phyloP scores from a whole-genome alignment of 2,888 invertebrate species.

The Drosophila peninsularis region DNA sequence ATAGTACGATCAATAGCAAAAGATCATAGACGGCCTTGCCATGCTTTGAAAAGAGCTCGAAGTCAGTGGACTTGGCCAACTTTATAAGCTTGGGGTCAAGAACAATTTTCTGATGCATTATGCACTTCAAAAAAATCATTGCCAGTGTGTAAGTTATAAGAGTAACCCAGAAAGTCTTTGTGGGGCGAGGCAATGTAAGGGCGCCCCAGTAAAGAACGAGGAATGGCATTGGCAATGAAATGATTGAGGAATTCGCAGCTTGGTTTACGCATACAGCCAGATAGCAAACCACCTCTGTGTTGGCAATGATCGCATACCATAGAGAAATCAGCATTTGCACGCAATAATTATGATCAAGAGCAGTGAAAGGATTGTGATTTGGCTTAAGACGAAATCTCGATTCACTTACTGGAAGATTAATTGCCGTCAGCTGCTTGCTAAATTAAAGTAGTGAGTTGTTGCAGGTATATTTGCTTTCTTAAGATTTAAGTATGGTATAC shows the following conservation, averaged over 20 bases:
- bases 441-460: background rate
- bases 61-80: conserved; percentile 91
- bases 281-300: conserved; percentile 97
- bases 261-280: conserved; percentile 97
- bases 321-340: conserved; percentile 77
- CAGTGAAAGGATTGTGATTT: conserved; percentile 81
- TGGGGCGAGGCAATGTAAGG: conserved; percentile 96
- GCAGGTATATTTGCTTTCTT: background rate
- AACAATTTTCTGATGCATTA: conserved; percentile 97
- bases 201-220: conserved; percentile 99
- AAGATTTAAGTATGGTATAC: too few species aligned
- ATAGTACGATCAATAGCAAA: conserved; percentile 93
- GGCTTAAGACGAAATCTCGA: background rate
- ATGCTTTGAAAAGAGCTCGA: conserved; percentile 93
- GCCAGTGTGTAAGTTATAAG: conserved; percentile 98
- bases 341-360: conserved; percentile 82
- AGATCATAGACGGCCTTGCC: conserved; percentile 96
- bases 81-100: conserved; percentile 92
- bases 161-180: conserved; percentile 98
- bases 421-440: conserved; percentile 40
- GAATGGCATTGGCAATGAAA: conserved; percentile 95
- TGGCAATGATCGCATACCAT: conserved; percentile 80
- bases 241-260: conserved; percentile 93
- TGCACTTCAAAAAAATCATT: conserved; percentile 96
- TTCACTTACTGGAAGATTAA: background rate